Evolutionary conservation across 2,797 vertebrate species (phyloP).

Genomic region (Fringilla coelebs): DNA sequence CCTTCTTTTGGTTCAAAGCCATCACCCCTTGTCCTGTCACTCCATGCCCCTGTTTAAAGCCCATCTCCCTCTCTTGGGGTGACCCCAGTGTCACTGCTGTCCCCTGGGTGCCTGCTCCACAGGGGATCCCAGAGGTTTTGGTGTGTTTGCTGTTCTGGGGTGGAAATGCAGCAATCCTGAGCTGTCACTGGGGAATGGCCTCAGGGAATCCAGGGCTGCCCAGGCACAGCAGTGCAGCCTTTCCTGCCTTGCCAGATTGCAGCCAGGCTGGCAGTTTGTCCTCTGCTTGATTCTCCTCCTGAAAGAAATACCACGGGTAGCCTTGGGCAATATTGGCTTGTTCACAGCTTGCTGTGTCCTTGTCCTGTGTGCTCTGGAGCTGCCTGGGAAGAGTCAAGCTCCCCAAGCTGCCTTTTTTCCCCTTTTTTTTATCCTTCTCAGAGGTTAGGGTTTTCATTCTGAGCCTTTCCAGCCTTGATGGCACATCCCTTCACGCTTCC

Average conservation of each 20-base stretch:
- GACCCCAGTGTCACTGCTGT: neutral
- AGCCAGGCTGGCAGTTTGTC: neutral
- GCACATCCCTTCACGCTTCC: neutral
- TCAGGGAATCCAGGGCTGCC: neutral
- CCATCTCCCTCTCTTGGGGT: neutral
- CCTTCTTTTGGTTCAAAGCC: neutral
- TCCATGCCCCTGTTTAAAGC: neutral
- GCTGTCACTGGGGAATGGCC: neutral
- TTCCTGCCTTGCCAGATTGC: neutral
- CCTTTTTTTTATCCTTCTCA: fast-evolving
- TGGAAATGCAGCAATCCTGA: neutral
- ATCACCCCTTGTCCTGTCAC: neutral
- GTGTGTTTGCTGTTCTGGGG: neutral
- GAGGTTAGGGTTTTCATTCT: neutral
- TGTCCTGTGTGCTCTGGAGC: neutral
- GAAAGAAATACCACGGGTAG: neutral
- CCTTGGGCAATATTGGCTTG: neutral
- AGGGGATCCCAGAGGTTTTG: fast-evolving
- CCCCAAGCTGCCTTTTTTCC: fast-evolving
- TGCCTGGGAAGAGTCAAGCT: neutral
- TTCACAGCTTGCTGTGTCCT: neutral
- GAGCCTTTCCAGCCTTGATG: neutral
- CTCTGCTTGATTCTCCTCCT: neutral
- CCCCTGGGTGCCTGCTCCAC: no score
- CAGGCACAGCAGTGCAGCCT: neutral